Evolutionary conservation across 2,888 invertebrate genomes (phyloP), one percentile per base, ranked within the genome.

Genomic region (Lamellibrachia satsuma): DNA sequence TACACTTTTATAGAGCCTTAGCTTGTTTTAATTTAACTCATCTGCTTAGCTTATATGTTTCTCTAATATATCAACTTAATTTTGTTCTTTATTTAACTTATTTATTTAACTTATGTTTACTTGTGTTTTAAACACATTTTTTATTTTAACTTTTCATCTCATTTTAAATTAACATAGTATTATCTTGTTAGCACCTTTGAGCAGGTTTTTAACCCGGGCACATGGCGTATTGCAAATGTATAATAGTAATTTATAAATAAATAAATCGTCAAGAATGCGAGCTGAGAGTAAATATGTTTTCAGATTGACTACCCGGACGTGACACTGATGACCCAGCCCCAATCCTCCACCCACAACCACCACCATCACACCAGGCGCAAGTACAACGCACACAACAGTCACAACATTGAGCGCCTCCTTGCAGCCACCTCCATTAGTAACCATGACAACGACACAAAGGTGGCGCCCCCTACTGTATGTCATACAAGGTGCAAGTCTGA

Each of bases 281-380:
- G 22, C 11, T 39, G 39, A 39, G 60, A 3, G 75, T 75, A n/a
- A 75, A 11, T 75, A n/a, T 75, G 15, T 91, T 97, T 97, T 4
- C 97, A 98, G 98, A 98, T 98, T 96, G 98, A 98, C 97, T 98
- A 98, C 96, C 98, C 98, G 94, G 97, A 98, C 95, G 97, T 97
- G 93, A 95, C 95, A 93, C 94, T 95, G 93, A 95, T 95, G 96
- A 11, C 90, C 75, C 91, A 52, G n/a, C 91, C 94, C 93, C 90
- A 94, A 94, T 93, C 91, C 93, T 75, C 75, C 15, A n/a, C 2
- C 75, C 93, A 93, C 94, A 92, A 94, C 93, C 52, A 91, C 11
- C 52, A 91, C 51, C 91, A 52, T 27, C 91, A 91, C 91, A 91
- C 51, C 52, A 75, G n/a, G 75, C 75, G 75, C 75, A 75, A 22